phyloP scores from a whole-genome alignment of 1,140 invertebrate species.

The Trissolcus basalis region DNA sequence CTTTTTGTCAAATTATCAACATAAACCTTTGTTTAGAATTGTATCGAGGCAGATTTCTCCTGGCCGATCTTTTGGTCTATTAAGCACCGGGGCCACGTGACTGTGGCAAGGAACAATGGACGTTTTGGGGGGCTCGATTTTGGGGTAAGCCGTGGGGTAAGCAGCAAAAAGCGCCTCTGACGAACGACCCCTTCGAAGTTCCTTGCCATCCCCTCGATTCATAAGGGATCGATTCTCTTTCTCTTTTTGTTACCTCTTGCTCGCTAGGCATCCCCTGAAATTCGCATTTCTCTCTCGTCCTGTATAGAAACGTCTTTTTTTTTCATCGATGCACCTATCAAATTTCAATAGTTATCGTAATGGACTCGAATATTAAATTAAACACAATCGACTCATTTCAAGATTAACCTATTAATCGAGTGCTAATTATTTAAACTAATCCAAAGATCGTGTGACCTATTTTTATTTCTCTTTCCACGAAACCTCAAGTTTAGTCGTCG shows the following conservation, averaged over 20 bases:
- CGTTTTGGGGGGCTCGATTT: slow-evolving; percentile 44
- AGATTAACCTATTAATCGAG: not conserved
- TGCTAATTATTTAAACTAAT: too few relatives aligned
- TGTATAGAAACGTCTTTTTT: not conserved
- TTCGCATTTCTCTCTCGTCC: slow-evolving; percentile 21
- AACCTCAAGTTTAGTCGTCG: too few relatives aligned
- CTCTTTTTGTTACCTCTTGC: slow-evolving; percentile 3
- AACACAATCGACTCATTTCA: not conserved
- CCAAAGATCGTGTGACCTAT: too few relatives aligned
- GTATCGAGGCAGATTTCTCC: slow-evolving; percentile 35
- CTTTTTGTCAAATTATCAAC: not conserved
- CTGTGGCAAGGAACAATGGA: slow-evolving; percentile 32
- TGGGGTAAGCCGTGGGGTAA: slow-evolving; percentile 60
- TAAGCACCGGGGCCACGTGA: slow-evolving; percentile 51
- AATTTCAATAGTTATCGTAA: not conserved
- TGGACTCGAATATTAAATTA: not conserved
- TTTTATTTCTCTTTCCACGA: too few relatives aligned
- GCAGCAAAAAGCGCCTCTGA: slow-evolving; percentile 60
- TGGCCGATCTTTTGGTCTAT: slow-evolving; percentile 49
- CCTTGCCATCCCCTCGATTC: slow-evolving; percentile 48
- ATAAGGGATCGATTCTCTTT: slow-evolving; percentile 66
- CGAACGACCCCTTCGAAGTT: slow-evolving; percentile 39
- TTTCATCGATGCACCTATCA: not conserved
- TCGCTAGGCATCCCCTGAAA: not conserved
- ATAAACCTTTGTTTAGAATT: slow-evolving; percentile 18